phyloP scores from a whole-genome alignment of 2,888 invertebrate genomes.

The Drosophila gaucha region DNA sequence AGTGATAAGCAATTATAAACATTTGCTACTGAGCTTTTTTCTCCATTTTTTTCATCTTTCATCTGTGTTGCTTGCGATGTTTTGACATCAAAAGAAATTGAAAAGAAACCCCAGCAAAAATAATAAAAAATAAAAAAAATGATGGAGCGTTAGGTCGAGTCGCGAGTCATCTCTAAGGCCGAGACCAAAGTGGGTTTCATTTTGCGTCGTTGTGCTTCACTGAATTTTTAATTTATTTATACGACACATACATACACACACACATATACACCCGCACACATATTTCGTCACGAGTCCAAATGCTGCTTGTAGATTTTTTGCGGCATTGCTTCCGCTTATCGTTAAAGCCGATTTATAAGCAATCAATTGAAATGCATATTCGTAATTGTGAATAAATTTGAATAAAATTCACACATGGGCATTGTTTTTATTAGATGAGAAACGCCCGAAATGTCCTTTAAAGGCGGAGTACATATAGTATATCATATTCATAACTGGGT shows the following conservation, averaged over 20 bases:
- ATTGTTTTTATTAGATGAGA: conserved; percentile 12
- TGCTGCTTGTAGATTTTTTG: conserved; percentile 24
- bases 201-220: conserved; percentile 65
- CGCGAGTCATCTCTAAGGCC: conserved; percentile 43
- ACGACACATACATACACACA: conserved; percentile 27
- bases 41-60: neutral
- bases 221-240: conserved; percentile 74
- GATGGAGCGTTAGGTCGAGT: conserved; percentile 32
- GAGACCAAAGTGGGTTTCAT: conserved; percentile 53
- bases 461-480: neutral
- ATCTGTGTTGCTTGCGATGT: conserved; percentile 28
- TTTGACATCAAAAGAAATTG: conserved; percentile 71
- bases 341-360: conserved; percentile 36
- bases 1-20: conserved; percentile 70
- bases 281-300: conserved; percentile 49
- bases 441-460: conserved; percentile 5
- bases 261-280: conserved; percentile 12
- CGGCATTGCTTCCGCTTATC: conserved; percentile 49
- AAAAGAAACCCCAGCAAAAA: conserved; percentile 52
- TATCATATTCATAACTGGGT: conserved; percentile 3
- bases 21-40: conserved; percentile 48
- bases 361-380: conserved; percentile 44
- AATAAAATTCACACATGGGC: conserved; percentile 5
- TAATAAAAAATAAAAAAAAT: conserved; percentile 18
- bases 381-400: conserved; percentile 44